Evolutionary conservation across 2,113 vertebrate genomes (phyloP).

Genomic region (Machaerirhynchus nigripectus): DNA sequence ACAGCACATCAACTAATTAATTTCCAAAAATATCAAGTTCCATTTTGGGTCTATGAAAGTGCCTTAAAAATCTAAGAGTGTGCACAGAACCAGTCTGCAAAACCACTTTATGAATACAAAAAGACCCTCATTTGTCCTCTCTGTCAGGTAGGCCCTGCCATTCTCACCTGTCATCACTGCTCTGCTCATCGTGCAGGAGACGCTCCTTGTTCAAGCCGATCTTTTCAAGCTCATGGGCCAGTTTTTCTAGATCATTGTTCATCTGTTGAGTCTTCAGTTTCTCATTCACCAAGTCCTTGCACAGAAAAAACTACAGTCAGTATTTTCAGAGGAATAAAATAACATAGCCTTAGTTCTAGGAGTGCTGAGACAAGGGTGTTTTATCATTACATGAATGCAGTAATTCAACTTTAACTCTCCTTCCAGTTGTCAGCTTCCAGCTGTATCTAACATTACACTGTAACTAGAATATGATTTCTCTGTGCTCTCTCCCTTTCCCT

Average conservation of each 20-base stretch:
- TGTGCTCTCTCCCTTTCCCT: neutral
- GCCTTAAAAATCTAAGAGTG: neutral
- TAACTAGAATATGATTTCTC: neutral
- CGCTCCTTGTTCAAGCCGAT: conserved; percentile 96
- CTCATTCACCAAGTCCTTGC: conserved; percentile 94
- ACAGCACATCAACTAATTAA: neutral
- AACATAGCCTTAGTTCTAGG: neutral
- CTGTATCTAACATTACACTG: neutral
- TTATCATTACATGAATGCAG: neutral
- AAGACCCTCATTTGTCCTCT: neutral
- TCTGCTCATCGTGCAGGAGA: conserved; percentile 90
- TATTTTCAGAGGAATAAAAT: neutral
- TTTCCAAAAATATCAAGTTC: neutral
- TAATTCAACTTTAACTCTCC: neutral
- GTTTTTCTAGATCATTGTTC: conserved; percentile 95
- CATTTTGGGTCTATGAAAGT: neutral
- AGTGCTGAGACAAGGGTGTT: neutral
- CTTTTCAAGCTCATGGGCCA: conserved; percentile 96
- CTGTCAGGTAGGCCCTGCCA: neutral
- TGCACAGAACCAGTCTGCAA: neutral
- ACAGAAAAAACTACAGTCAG: conserved; percentile 22
- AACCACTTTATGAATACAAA: neutral
- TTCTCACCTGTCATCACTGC: conserved; percentile 89
- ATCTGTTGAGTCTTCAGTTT: conserved; percentile 94
- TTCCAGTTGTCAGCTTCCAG: neutral